Evolutionary conservation across 2,113 vertebrate species (phyloP).

Genomic region (Hippocampus zosterae): DNA sequence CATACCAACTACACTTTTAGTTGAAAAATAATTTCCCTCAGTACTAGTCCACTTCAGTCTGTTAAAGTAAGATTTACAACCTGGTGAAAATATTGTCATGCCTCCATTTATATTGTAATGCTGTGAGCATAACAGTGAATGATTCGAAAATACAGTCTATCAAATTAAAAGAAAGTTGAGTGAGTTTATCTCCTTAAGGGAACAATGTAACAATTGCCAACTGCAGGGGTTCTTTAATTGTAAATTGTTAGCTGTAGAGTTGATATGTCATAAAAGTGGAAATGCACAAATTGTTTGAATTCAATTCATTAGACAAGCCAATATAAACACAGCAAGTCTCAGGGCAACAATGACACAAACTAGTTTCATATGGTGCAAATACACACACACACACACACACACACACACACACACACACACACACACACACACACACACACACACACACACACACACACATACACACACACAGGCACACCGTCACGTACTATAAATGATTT

Average conservation of each 20-base stretch:
- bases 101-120: neutral
- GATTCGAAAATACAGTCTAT: neutral
- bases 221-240: conserved; percentile 14
- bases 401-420: conserved; percentile 2
- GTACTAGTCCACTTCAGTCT: neutral
- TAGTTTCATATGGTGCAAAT: conserved; percentile 6
- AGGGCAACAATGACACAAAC: conserved; percentile 8
- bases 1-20: neutral
- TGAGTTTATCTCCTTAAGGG: neutral
- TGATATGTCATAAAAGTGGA: conserved; percentile 15
- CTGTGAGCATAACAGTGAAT: neutral
- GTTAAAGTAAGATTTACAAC: neutral
- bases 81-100: neutral
- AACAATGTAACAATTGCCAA: conserved; percentile 12
- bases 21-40: neutral
- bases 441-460: conserved; percentile 2
- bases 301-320: conserved; percentile 5
- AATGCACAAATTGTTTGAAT: conserved; percentile 3
- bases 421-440: neutral
- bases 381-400: conserved; percentile 4
- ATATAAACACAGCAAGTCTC: conserved; percentile 5
- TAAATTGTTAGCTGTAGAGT: conserved; percentile 4
- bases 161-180: neutral
- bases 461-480: conserved; percentile 3
- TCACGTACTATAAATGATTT: conserved; percentile 8